These are phyloP conservation scores for Wiebesia pumilae DNA, from an alignment of 1,140 invertebrate species.

Conservation along the genomic window DNA sequence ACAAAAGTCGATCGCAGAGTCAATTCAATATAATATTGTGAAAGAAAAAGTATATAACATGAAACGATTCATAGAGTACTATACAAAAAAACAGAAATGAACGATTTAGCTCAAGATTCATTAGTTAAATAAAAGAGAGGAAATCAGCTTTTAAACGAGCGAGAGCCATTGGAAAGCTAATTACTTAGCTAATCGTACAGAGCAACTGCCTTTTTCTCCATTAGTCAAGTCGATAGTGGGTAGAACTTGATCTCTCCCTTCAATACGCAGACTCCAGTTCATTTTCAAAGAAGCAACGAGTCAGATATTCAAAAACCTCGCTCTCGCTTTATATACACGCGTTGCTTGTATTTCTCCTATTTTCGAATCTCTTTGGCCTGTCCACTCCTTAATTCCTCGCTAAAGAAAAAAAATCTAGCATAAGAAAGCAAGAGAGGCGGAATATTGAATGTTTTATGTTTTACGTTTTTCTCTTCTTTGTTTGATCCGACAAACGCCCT, in stretches of 20 bases:
- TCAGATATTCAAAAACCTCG: constrained; percentile 33
- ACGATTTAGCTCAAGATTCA: background rate
- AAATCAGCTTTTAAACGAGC: background rate
- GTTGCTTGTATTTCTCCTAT: background rate
- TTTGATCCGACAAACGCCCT: background rate
- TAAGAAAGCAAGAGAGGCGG: constrained; percentile 9
- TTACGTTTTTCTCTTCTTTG: background rate
- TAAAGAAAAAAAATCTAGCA: constrained; percentile 24
- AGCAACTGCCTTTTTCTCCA: constrained; percentile 22
- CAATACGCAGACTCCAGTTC: background rate
- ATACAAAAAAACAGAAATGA: background rate
- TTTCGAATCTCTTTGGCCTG: constrained; percentile 35
- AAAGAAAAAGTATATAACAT: background rate
- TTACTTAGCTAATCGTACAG: constrained; percentile 14
- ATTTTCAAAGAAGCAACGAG: constrained; percentile 38
- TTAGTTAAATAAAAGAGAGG: constrained; percentile 7
- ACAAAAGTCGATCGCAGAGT: background rate
- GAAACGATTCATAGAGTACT: background rate
- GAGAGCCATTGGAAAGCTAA: constrained; percentile 30
- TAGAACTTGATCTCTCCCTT: constrained; percentile 22
- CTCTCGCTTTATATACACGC: constrained; percentile 16
- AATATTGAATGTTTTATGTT: constrained; percentile 39
- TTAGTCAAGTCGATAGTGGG: constrained; percentile 13
- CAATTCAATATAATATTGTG: background rate
- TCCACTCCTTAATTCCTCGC: constrained; percentile 28